Evolutionary conservation across 2,888 invertebrate genomes (phyloP), one percentile per base, ranked within the genome.

Genomic region (Noctua janthina): DNA sequence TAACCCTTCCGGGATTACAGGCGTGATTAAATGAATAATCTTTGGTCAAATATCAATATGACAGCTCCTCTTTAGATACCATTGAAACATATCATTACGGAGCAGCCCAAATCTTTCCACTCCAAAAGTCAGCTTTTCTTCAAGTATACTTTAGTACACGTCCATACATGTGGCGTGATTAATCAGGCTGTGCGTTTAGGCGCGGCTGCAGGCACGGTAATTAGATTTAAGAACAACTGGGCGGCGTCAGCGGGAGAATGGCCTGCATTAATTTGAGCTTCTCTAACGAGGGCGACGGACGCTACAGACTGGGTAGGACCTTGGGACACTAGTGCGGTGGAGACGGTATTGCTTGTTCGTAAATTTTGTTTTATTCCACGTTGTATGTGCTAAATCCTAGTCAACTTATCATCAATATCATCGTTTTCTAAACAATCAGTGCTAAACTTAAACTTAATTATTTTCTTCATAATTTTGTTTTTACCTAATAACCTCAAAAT

Each of bases 161-260:
- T 51, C 51, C 72, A 74, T 74, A 69, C 54, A 46, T 69, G 78
- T 79, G 74, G 56, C 72, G 87, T 89, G 87, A 92, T 92, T 91
- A 92, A 92, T 92, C 92, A 91, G 91, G 79, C 83, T 87, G 89
- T 92, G 92, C 92, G 91, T 91, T 90, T 90, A 88, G 92, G 91
- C 91, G 89, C 90, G 90, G 91, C 90, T 93, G 90, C 89, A 92
- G 94, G 93, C 93, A 93, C 90, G 95, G 96, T 96, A 96, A 97
- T 97, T 97, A 96, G 96, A 96, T 97, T 97, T 97, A 96, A 97
- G 96, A 97, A 97, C 96, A 97, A 96, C 96, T 95, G 96, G 96
- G 94, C 93, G 93, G 95, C 96, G 96, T 96, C 96, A 96, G 96
- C 94, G 93, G 93, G 94, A 95, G 96, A 96, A 97, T 96, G 95